phyloP scores from a whole-genome alignment of 1,140 invertebrate genomes.

The Bombus huntii region DNA sequence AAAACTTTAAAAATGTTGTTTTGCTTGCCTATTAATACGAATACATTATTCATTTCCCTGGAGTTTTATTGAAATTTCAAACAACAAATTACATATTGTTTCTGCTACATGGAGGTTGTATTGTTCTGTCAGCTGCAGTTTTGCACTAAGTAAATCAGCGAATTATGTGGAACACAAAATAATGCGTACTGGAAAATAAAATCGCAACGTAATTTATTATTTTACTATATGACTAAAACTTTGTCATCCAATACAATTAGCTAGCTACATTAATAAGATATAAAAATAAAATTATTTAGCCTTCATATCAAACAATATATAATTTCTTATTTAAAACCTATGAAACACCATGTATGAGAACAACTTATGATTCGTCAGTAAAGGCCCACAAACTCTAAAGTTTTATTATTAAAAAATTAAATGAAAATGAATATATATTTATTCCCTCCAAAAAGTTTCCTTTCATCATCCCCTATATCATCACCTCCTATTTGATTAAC shows the following conservation, averaged over 20 bases:
- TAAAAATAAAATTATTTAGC: no score
- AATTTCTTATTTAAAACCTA: no score
- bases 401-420: no score
- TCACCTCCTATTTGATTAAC: neutral
- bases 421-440: no score
- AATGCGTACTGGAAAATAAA: neutral
- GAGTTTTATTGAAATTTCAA: neutral
- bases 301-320: no score
- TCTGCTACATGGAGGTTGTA: neutral
- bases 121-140: neutral
- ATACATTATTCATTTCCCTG: neutral
- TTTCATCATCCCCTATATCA: neutral
- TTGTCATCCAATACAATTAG: neutral
- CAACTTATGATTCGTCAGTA: no score
- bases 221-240: neutral
- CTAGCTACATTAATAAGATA: no score
- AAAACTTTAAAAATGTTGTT: neutral
- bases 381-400: no score
- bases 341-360: no score
- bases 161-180: neutral
- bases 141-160: neutral
- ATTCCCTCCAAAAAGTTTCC: neutral
- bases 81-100: neutral
- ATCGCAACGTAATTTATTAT: neutral
- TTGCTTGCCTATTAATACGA: neutral